Base-by-base conservation (phyloP, 2,888 invertebrate genomes). In the Drosophila macrospina region DNA sequence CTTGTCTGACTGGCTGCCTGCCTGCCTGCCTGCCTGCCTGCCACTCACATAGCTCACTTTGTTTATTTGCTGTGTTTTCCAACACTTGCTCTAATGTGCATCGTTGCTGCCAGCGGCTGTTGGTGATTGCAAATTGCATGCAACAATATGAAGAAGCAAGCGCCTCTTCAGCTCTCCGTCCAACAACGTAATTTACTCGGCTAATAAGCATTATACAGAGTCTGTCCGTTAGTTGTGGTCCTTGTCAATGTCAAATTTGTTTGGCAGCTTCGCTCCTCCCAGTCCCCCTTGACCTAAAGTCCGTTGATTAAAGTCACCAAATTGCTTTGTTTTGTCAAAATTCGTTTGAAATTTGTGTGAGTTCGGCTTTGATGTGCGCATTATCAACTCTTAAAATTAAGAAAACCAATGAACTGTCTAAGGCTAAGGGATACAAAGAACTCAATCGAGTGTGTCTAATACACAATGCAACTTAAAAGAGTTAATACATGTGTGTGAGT, bases 141-240 rank as follows among this genome's bases (percentile, higher is more conserved):
- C 77, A 69, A 61, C 56, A 47, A 66, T 79, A 69, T 73, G 78
- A 72, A 67, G 41, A 67, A 66, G 60, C 66, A 59, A 42, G 54
- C 36, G 42, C 24, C 56, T 39, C 20, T 42, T 20, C 8, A 56
- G 30, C 26, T 15, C 13, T 30, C 32, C 45, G 41, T 48, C 62
- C 55, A 64, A 45, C 51, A 15, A 54, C 44, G 70, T 75, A 86
- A 86, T 83, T 84, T 75, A 85, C 80, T 68, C 63, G 57, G 74
- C 68, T 87, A 83, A 83, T 83, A 83, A 87, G 86, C 86, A 85
- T 85, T 87, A 80, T 82, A 82, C 80, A 77, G 65, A 77, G 80
- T 65, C 71, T 52, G 63, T 63, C 41, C 41, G 69, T 48, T 39
- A 57, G 57, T 42, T 47, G 47, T 61, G 62, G 70, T 39, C 52